Percentiles rank a stretch among this genome's conserved stretches.
Evolutionary conservation across 2,888 invertebrate species (phyloP).

Genomic region (Caenorhabditis sp.): DNA sequence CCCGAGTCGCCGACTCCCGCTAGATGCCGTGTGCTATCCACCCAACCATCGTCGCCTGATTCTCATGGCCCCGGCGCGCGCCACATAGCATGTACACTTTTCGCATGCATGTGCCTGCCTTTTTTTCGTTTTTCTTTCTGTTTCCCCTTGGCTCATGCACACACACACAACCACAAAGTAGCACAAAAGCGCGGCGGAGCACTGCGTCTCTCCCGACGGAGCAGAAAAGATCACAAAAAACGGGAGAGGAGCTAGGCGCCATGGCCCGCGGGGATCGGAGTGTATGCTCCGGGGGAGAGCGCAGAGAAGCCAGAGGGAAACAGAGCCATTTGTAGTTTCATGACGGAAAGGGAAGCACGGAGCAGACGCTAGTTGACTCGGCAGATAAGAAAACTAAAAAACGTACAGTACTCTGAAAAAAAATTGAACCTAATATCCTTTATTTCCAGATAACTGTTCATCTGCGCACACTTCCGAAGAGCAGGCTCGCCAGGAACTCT

Average conservation of each 20-base stretch:
- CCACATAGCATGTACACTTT: constrained; percentile 16
- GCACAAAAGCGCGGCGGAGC: constrained; percentile 5
- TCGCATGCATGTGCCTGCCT: constrained; percentile 15
- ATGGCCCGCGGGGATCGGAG: not conserved
- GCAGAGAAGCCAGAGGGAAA: not conserved
- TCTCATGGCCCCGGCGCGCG: not conserved
- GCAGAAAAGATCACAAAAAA: too few relatives aligned
- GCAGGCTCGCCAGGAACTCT: constrained; percentile 19
- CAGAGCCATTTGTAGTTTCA: too few relatives aligned
- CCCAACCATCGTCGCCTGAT: constrained; percentile 51
- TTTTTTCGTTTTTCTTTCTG: constrained; percentile 17
- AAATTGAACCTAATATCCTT: too few relatives aligned
- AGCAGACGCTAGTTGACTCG: too few relatives aligned
- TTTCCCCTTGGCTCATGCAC: constrained; percentile 2
- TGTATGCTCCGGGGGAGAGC: not conserved
- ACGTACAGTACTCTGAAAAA: too few relatives aligned
- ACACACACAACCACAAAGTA: constrained; percentile 27
- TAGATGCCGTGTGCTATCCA: constrained; percentile 40
- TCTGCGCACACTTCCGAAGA: constrained; percentile 21
- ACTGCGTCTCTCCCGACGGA: constrained; percentile 1
- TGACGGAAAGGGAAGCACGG: too few relatives aligned
- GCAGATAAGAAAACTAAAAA: too few relatives aligned
- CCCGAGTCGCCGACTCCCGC: constrained; percentile 45
- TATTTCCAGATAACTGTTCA: constrained; percentile 28
- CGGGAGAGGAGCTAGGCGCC: not conserved